These are phyloP conservation scores for Murina feae DNA, from an alignment of 2,113 vertebrate genomes.

Conservation along the genomic window DNA sequence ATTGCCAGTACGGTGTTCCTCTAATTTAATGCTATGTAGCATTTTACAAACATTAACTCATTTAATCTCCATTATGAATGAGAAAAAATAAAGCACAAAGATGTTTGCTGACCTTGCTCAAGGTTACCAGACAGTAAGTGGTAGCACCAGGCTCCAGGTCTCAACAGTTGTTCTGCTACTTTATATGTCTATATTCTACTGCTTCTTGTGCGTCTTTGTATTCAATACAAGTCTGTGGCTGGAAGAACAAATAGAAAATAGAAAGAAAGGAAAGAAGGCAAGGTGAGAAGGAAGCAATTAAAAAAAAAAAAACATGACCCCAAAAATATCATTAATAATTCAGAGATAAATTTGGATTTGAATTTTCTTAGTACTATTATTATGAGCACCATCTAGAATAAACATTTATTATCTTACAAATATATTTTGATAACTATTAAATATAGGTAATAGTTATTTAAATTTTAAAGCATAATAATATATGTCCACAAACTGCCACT, in stretches of 20 bases:
- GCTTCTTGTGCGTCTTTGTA: neutral
- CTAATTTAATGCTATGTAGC: neutral
- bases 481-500: neutral
- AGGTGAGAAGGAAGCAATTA: neutral
- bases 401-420: neutral
- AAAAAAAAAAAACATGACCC: neutral
- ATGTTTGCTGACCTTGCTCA: neutral
- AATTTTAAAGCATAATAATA: neutral
- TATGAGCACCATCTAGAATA: neutral
- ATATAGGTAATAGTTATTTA: neutral
- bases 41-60: neutral
- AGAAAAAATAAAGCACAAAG: neutral
- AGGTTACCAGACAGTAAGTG: neutral
- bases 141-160: neutral
- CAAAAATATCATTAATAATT: neutral
- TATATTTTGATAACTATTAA: neutral
- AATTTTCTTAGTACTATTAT: neutral
- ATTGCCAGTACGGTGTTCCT: neutral
- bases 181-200: rapidly evolving
- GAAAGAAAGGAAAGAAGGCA: neutral
- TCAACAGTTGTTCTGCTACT: rapidly evolving
- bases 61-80: neutral
- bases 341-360: neutral
- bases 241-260: neutral
- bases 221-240: neutral